Conservation (phyloP, 2,888 invertebrate species). For the Megamerina dolium region DNA sequence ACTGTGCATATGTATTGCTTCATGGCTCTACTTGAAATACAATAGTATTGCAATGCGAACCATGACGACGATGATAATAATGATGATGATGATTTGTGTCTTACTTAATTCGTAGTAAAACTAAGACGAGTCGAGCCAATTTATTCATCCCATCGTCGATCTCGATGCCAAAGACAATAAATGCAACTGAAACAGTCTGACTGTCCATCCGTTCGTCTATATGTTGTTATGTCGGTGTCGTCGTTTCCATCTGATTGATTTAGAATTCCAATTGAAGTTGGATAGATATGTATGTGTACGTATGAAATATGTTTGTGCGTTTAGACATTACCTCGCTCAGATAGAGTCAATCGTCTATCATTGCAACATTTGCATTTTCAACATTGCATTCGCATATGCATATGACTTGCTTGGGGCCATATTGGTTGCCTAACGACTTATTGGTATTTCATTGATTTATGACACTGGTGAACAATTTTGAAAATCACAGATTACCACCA, state of each 20-base stretch:
- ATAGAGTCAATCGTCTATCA: too few relatives aligned
- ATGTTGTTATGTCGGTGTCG: background rate
- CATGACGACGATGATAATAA: background rate
- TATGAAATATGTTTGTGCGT: slow-evolving; percentile 20
- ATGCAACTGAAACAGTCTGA: too few relatives aligned
- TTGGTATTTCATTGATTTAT: slow-evolving; percentile 48
- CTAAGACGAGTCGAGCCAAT: too few relatives aligned
- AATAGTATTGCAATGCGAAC: too few relatives aligned
- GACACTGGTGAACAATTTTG: slow-evolving; percentile 46
- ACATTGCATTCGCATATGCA: slow-evolving; percentile 13
- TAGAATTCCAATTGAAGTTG: slow-evolving; percentile 48
- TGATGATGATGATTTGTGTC: slow-evolving; percentile 43
- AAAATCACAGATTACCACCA: slow-evolving; percentile 46
- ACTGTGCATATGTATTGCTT: background rate
- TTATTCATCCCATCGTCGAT: slow-evolving; percentile 8
- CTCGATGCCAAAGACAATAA: too few relatives aligned
- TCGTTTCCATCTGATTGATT: slow-evolving; percentile 44
- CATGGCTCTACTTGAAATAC: too few relatives aligned
- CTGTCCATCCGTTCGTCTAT: too few relatives aligned
- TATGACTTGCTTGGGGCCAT: background rate
- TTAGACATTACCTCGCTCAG: too few relatives aligned
- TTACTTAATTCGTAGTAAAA: too few relatives aligned
- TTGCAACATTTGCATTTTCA: slow-evolving; percentile 43
- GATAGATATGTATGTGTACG: slow-evolving; percentile 41
- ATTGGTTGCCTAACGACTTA: slow-evolving; percentile 34